A percentile compares a stretch with the other conserved stretches of the same genome.
phyloP scores from a whole-genome alignment of 2,797 vertebrate species.

The Alectoris magna region DNA sequence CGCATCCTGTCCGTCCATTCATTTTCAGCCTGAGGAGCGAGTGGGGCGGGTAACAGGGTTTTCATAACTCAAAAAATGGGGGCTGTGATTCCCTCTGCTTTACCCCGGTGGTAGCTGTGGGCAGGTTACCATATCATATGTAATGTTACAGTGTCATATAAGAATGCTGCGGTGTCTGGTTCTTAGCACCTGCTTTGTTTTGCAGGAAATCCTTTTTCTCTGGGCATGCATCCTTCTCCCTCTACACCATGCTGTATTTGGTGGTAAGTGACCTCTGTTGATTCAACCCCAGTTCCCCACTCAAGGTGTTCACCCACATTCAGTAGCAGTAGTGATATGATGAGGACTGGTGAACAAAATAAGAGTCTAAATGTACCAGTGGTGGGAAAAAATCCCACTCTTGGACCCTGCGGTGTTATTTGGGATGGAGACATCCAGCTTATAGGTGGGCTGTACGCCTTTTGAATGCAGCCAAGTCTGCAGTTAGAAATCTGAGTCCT shows the following conservation, averaged over 20 bases:
- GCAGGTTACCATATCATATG: rapidly evolving
- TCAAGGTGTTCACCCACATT: rapidly evolving
- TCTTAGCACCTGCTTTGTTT: constrained; percentile 68
- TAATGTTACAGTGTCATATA: neutral
- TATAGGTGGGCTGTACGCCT: neutral
- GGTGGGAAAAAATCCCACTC: neutral
- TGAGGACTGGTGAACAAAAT: rapidly evolving
- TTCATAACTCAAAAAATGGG: neutral
- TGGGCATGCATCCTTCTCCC: constrained; percentile 96
- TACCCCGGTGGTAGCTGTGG: neutral
- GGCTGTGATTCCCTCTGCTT: neutral
- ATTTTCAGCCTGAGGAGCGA: neutral
- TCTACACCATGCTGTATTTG: constrained; percentile 97
- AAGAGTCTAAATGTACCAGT: neutral
- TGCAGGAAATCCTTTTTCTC: constrained; percentile 98
- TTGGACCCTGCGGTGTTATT: neutral
- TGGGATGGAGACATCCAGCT: neutral
- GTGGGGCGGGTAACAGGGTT: neutral
- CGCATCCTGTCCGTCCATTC: constrained; percentile 47
- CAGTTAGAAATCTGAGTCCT: neutral
- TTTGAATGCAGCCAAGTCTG: neutral
- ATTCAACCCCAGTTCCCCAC: neutral
- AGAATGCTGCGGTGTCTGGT: neutral
- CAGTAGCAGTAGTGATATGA: rapidly evolving
- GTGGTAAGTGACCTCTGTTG: constrained; percentile 88